These are phyloP conservation scores for Drosophila bocqueti DNA, from an alignment of 1,140 invertebrate genomes.

Conservation along the genomic window DNA sequence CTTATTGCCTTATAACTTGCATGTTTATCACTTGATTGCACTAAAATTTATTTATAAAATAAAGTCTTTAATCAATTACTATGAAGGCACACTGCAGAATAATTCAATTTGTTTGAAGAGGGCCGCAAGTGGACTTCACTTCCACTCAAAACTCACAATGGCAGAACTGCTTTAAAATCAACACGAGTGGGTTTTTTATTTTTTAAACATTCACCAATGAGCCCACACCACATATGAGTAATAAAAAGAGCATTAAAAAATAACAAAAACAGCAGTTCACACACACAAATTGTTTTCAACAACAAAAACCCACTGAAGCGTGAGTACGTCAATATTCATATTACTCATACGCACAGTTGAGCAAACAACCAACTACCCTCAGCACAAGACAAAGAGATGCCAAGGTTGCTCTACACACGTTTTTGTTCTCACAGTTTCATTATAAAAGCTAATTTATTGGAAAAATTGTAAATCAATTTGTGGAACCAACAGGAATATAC, in stretches of 20 bases:
- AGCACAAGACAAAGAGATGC: conserved; percentile 23
- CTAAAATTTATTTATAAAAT: background rate
- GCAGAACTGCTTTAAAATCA: conserved; percentile 55
- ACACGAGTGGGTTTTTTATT: conserved; percentile 51
- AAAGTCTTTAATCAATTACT: conserved; percentile 8
- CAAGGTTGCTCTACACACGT: conserved; percentile 13
- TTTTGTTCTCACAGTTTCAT: conserved; percentile 1
- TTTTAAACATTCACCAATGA: conserved; percentile 39
- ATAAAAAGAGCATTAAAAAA: conserved; percentile 28
- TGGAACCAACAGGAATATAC: background rate
- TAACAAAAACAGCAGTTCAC: conserved; percentile 23
- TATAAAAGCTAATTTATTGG: conserved; percentile 25
- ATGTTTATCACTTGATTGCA: background rate
- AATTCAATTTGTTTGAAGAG: conserved; percentile 51
- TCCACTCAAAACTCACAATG: conserved; percentile 30
- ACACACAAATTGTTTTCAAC: conserved; percentile 60
- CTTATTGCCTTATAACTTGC: background rate
- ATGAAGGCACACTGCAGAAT: conserved; percentile 12
- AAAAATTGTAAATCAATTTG: conserved; percentile 14
- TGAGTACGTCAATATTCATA: conserved; percentile 59
- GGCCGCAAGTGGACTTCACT: conserved; percentile 40
- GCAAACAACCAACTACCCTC: conserved; percentile 41
- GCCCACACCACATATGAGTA: conserved; percentile 18
- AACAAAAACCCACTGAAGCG: conserved; percentile 60
- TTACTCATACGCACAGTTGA: conserved; percentile 67